Base-by-base conservation (phyloP, 1,140 invertebrate species). In the Manduca sexta region DNA sequence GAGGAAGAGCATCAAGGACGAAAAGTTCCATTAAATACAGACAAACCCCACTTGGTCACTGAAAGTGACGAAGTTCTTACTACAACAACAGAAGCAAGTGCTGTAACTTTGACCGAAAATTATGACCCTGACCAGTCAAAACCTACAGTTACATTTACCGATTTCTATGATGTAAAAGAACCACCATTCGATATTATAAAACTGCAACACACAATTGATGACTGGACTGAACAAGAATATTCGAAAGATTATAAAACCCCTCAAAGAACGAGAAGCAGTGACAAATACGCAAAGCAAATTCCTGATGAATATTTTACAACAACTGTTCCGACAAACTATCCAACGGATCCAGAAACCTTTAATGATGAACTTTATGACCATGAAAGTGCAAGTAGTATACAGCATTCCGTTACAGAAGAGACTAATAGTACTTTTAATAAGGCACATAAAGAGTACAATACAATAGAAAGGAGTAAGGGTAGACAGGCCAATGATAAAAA, bases 191-290 rank as follows among this genome's bases (percentile, higher is more conserved):
- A 94, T 64, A 88, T 93, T 12, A 88, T 90, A 16, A 90, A 90
- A 64, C 71, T 94, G 39, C 93, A 94, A 68, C 92, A 93, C 60
- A 94, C 93, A 57, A 95, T 95, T 31, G 93, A 95, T 64, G 92
- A 92, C 29, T 95, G 93, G 93, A 94, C 93, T 1, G 92, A 93
- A 59, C 92, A 94, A 86, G 92, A 92, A 74, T 92, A 89, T 72
- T 89, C 89, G 6, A 88, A 88, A 34, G 66, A 87, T 5, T 77
- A 84, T 43, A 77, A 71, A 62, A 61, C 58, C 29, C 77, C 86
- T 2, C 81, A 88, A 51, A 86, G 77, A 46, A 77, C 79, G 42
- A 87, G 88, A 52, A 86, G 86, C 10, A 88, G 38, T 77, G 52
- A 90, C 88, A 57, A 89, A 89, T 71, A 87, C 89, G 41, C 87